phyloP scores from a whole-genome alignment of 2,797 vertebrate genomes.

The Dryobates pubescens region DNA sequence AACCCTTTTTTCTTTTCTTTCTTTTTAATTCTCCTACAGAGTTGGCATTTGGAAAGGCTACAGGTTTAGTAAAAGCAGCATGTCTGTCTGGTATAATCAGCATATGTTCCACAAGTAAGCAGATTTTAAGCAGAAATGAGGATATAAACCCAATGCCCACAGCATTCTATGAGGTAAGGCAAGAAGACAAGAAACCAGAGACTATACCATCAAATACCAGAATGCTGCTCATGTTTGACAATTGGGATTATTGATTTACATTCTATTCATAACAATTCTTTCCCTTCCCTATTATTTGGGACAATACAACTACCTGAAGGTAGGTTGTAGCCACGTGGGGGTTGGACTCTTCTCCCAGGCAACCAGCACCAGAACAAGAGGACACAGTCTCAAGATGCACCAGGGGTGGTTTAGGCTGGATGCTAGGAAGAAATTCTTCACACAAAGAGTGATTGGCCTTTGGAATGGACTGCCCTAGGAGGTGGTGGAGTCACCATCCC shows the following conservation, averaged over 20 bases:
- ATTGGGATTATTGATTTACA: background rate
- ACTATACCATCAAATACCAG: background rate
- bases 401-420: too few species aligned
- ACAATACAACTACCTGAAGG: background rate
- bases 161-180: background rate
- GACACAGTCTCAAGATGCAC: too few species aligned
- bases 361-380: too few species aligned
- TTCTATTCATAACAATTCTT: background rate
- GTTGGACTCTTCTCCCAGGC: too few species aligned
- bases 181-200: background rate
- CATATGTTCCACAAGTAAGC: background rate
- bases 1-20: background rate
- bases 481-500: too few species aligned
- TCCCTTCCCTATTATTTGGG: background rate
- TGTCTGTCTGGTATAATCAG: background rate
- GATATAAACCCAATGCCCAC: background rate
- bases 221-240: background rate
- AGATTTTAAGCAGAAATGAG: background rate
- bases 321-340: too few species aligned
- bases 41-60: background rate
- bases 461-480: too few species aligned
- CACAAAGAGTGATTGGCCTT: too few species aligned
- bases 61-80: background rate
- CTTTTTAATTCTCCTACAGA: background rate
- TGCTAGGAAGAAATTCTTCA: too few species aligned